Base-by-base conservation (phyloP, 2,888 invertebrate species). In the Tigriopus californicus region DNA sequence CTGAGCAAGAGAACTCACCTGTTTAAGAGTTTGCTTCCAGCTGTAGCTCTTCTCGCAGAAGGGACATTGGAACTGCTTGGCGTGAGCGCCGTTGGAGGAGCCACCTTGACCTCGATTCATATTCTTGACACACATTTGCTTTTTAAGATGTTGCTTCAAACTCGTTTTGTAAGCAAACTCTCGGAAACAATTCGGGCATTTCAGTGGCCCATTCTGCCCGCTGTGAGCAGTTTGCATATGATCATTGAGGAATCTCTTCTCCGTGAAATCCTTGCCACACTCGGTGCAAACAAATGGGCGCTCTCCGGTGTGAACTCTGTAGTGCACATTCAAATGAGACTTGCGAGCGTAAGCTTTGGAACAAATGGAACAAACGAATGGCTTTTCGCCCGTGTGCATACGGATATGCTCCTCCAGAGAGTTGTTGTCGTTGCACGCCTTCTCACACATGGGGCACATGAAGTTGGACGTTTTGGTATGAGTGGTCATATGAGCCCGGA, bases 161-260 rank as follows among this genome's bases (percentile, higher is more conserved):
- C 49, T 49, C 13, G 59, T 59, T 41, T 59, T 59, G 59, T 59
- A 59, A n/a, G 59, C 59, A 41, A 59, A 59, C 41, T 59, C 59
- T 20, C 59, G 15, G 22, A 40, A 59, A 41, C 59, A 59, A 33
- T 59, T 59, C 11, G 59, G 59, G 42, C 59, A 59, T 41, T 59
- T 59, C 12, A 59, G 52, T n/a, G 59, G 59, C 18, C 59, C 59
- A 20, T 59, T 52, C 8, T 51, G n/a, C 10, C 59, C 59, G 18
- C 42, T 59, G 24, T 59, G 59, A 13, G 59, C 59, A 12, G 59
- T 59, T 20, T 59, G 59, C 33, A 59, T 51, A 24, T 59, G 59
- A 44, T 59, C 59, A 15, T 59, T 59, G 1, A 59, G 22, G 24
- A 59, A 59, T 25, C 59, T n/a, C 41, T 59, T 59, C 41, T 59